phyloP scores from a whole-genome alignment of 2,113 vertebrate genomes.

The Bubo scandiacus region DNA sequence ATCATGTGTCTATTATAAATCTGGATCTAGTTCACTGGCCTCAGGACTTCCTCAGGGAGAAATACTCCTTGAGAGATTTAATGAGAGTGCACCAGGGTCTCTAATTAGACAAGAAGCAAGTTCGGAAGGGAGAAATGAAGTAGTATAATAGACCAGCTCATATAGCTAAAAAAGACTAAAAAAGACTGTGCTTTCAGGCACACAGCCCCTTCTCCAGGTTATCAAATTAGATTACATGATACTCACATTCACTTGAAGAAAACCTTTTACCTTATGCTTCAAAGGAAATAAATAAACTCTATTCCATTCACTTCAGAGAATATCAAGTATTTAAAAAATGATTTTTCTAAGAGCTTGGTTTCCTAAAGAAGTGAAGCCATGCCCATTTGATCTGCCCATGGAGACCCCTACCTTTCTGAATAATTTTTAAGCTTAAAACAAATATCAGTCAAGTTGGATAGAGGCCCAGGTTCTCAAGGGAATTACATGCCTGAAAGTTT shows the following conservation, averaged over 20 bases:
- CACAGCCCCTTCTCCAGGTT: not conserved
- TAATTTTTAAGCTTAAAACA: not conserved
- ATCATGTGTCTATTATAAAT: not conserved
- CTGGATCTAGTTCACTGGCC: not conserved
- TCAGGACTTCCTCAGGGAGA: conserved; percentile 8
- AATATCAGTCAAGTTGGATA: not conserved
- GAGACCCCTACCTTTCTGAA: not conserved
- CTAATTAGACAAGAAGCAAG: conserved; percentile 5
- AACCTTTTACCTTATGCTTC: not conserved
- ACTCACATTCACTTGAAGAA: not conserved
- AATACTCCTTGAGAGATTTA: not conserved
- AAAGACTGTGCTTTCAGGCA: not conserved
- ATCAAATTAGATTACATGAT: conserved; percentile 4
- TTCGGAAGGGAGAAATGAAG: conserved; percentile 10
- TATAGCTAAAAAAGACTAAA: not conserved
- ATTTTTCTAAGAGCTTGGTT: not conserved
- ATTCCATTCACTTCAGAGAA: not conserved
- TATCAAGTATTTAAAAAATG: not conserved
- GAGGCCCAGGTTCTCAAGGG: not conserved
- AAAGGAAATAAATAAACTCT: conserved; percentile 37
- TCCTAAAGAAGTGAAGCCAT: not conserved
- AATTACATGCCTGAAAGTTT: not conserved
- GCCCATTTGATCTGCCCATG: not conserved
- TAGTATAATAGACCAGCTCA: not conserved
- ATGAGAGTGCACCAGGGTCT: not conserved